A percentile compares a stretch with the other conserved stretches of the same genome.
These are phyloP conservation scores for Hormaphis cornu DNA, from an alignment of 1,140 invertebrate genomes.

Conservation along the genomic window DNA sequence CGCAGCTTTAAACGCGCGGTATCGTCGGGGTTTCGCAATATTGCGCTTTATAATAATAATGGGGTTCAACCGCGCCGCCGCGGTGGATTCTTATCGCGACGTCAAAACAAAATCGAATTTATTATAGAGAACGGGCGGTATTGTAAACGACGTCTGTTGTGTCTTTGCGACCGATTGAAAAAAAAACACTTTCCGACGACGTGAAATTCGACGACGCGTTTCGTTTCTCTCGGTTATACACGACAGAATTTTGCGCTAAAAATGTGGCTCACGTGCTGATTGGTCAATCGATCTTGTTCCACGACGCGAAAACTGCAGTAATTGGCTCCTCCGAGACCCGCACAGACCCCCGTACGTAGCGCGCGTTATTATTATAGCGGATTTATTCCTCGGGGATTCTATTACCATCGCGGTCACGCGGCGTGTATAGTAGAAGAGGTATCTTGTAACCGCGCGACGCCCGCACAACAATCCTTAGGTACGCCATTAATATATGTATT, in stretches of 20 bases:
- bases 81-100: too few species aligned
- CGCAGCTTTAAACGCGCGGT: too few species aligned
- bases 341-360: background rate
- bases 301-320: background rate
- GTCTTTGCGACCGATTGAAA: too few species aligned
- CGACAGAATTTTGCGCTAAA: background rate
- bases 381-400: conserved; percentile 7
- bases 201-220: background rate
- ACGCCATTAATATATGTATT: background rate
- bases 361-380: background rate
- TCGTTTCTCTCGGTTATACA: background rate
- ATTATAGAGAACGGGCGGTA: too few species aligned
- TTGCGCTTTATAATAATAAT: too few species aligned
- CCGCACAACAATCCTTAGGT: background rate
- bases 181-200: too few species aligned
- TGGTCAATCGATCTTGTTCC: conserved; percentile 17
- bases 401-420: background rate
- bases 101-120: too few species aligned
- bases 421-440: too few species aligned
- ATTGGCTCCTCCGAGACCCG: conserved; percentile 23
- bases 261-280: conserved; percentile 18
- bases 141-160: too few species aligned
- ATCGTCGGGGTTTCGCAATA: too few species aligned
- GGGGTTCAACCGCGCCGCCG: too few species aligned
- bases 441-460: background rate